Base-by-base conservation (phyloP, 2,888 invertebrate species). In the Taenaris catops region DNA sequence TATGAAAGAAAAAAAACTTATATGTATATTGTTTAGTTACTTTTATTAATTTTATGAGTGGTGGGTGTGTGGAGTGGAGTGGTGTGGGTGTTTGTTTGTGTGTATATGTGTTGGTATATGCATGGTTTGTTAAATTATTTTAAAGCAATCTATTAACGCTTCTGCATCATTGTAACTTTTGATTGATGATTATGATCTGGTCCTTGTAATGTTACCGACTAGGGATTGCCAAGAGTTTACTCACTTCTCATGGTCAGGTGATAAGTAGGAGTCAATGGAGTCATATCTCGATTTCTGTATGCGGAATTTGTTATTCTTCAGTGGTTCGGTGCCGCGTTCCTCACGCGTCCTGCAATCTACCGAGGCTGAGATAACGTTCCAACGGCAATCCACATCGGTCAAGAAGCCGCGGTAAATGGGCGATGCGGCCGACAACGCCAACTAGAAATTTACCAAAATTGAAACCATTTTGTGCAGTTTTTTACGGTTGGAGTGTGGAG, bases 201-300 rank as follows among this genome's bases (percentile, higher is more conserved):
- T n/a, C n/a, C n/a, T n/a, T n/a, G n/a, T n/a, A n/a, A n/a, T n/a
- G n/a, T n/a, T n/a, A n/a, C n/a, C n/a, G n/a, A n/a, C n/a, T n/a
- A n/a, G n/a, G n/a, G n/a, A n/a, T n/a, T n/a, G n/a, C 44, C 6
- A 27, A 25, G 3, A 5, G 3, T 18, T 2, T 19, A 53, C 72
- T 68, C 50, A 90, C 89, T 91, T 92, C 60, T 93, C 94, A 35
- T 96, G 94, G 55, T 94, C 92, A 5, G 94, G 92, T 32, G 98
- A 97, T 19, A 99, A 89, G 79, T 99, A 99, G 9, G 96, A 97
- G 75, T 98, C 98, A 32, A 99, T 97, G 4, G 98, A 97, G 79
- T 98, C 99, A 74, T 99, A 99, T 42, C 99, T 90, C 1, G 98
- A 98, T 80, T 99, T 99, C 46, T 91, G 91, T 54, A 98, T 96